phyloP scores from a whole-genome alignment of 2,888 invertebrate species.

The Lottia scabra region DNA sequence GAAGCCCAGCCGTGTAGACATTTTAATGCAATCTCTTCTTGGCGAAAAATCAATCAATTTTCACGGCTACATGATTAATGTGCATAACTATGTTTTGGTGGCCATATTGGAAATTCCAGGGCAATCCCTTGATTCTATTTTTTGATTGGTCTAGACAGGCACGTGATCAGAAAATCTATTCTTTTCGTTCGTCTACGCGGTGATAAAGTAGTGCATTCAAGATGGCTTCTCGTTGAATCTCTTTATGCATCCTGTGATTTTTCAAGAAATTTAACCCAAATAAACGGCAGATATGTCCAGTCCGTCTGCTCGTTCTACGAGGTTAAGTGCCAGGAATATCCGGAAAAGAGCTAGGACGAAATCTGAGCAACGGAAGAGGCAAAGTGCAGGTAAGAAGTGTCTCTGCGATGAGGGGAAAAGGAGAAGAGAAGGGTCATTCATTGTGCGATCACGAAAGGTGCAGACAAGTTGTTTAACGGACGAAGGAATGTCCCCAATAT shows the following conservation, averaged over 20 bases:
- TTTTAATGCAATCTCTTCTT: neutral
- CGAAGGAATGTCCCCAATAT: too few species aligned
- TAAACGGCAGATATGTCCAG: constrained; percentile 47
- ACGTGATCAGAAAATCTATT: constrained; percentile 31
- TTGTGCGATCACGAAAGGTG: neutral
- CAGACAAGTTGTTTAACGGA: too few species aligned
- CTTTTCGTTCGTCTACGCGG: constrained; percentile 33
- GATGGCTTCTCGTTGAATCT: constrained; percentile 49
- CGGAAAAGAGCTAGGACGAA: constrained; percentile 38
- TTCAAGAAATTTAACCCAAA: constrained; percentile 12
- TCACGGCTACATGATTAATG: too few species aligned
- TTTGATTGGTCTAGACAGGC: constrained; percentile 29
- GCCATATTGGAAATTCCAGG: constrained; percentile 27
- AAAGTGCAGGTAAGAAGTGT: constrained; percentile 37
- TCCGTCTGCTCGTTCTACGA: constrained; percentile 48
- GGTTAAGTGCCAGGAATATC: constrained; percentile 51
- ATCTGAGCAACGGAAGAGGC: constrained; percentile 29
- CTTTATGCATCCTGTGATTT: constrained; percentile 12
- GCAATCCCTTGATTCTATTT: constrained; percentile 14
- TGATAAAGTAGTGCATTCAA: constrained; percentile 46
- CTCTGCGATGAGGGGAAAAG: neutral
- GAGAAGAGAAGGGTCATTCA: neutral
- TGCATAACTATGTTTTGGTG: neutral
- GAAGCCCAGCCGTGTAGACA: constrained; percentile 2
- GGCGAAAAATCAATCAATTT: neutral